Base-by-base conservation (phyloP, 1,140 invertebrate genomes). In the Dendrolimus punctatus region DNA sequence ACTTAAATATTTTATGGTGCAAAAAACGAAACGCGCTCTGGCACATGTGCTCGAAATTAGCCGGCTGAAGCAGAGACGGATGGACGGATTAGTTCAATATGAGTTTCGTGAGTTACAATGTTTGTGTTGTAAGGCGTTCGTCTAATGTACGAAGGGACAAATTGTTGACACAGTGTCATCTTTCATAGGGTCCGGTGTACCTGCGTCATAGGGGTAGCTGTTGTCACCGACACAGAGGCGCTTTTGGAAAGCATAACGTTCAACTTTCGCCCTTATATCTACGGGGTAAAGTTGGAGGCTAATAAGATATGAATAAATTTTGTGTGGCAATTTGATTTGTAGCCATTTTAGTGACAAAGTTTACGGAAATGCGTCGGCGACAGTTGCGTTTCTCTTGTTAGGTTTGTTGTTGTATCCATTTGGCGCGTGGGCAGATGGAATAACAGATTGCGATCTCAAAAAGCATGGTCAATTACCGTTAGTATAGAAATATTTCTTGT, bases 111-210 rank as follows among this genome's bases (percentile, higher is more conserved):
- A 77, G 75, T 72, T 77, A 68, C 66, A 64, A 58, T 85, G 77
- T 85, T 85, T 85, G 64, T 76, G 58, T 85, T 76, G 77, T 71
- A 73, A 80, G 68, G 57, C 72, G 70, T 69, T 61, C 65, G 66
- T 52, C 60, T 73, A 64, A 66, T 64, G 66, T 64, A 75, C 66
- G 72, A 68, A 67, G 64, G 68, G 71, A 80, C 82, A 82, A 83
- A 79, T 85, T 85, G 80, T 83, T 82, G 73, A 80, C 73, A 67
- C 59, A 76, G 81, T 80, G 68, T 80, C 76, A 72, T 73, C 70
- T 81, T 81, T 81, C 78, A 76, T 68, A 62, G 68, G 66, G 64
- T 63, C 72, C 65, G 67, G 61, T 62, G 50, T 76, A 77, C 68
- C 70, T 79, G 72, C 63, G 47, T 65, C 53, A 71, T 70, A 58